Percentiles rank a stretch among this genome's conserved stretches.
These are phyloP conservation scores for Andrena bucephala DNA, from an alignment of 2,888 invertebrate genomes.

Conservation along the genomic window DNA sequence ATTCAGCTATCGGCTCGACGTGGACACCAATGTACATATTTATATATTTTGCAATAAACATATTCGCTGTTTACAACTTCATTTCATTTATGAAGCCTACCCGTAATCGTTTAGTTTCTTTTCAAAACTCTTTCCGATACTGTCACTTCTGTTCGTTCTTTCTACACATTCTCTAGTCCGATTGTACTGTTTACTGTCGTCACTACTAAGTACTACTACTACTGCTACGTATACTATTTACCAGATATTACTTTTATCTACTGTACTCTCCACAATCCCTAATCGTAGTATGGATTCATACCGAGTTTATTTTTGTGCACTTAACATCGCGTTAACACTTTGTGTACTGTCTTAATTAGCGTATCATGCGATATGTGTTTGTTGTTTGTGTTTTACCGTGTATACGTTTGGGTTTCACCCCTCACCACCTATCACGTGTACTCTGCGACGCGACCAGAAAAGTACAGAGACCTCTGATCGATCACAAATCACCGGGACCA, in stretches of 20 bases:
- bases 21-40: conserved; percentile 84
- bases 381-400: conserved; percentile 69
- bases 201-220: conserved; percentile 22
- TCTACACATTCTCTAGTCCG: conserved; percentile 12
- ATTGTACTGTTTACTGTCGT: conserved; percentile 10
- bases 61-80: conserved; percentile 83
- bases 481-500: conserved; percentile 24
- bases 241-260: conserved; percentile 28
- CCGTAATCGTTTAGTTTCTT: conserved; percentile 53
- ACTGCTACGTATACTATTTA: conserved; percentile 32
- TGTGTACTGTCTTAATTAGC: conserved; percentile 64
- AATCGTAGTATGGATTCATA: conserved; percentile 41
- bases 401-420: conserved; percentile 54
- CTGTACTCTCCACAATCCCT: conserved; percentile 19
- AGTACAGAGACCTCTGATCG: not conserved
- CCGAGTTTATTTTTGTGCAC: conserved; percentile 54
- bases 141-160: conserved; percentile 13
- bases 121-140: conserved; percentile 10
- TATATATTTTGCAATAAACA: conserved; percentile 84
- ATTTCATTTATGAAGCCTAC: conserved; percentile 82
- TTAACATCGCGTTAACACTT: conserved; percentile 58
- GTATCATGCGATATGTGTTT: conserved; percentile 68
- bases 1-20: conserved; percentile 83
- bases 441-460: conserved; percentile 33
- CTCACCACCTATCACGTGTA: conserved; percentile 37